These are phyloP conservation scores for Harpagifer antarcticus DNA, from an alignment of 2,797 vertebrate species.

Conservation along the genomic window DNA sequence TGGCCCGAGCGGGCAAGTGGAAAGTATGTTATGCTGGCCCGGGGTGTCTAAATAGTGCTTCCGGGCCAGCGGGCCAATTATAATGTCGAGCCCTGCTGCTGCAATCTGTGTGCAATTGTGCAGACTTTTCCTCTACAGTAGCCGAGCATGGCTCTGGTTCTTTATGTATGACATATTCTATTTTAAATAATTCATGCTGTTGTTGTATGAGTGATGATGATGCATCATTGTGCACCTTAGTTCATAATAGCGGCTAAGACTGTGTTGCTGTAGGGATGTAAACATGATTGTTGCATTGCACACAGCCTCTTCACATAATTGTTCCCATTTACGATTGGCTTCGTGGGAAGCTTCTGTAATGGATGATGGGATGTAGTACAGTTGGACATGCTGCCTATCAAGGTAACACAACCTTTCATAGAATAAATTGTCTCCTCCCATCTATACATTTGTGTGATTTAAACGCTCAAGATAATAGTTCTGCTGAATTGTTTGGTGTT, in stretches of 20 bases:
- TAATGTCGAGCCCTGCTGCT: too few species aligned
- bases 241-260: conserved; percentile 12
- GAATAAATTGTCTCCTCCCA: background rate
- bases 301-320: conserved; percentile 10
- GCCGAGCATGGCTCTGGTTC: background rate
- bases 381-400: conserved; percentile 7
- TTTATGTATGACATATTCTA: background rate
- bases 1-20: too few species aligned
- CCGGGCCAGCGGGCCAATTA: too few species aligned
- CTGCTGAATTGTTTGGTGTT: conserved; percentile 1
- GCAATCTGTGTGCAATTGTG: background rate
- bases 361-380: background rate
- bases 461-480: conserved; percentile 2
- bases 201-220: background rate
- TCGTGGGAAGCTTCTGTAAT: conserved; percentile 3
- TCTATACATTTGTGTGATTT: conserved; percentile 3
- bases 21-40: too few species aligned
- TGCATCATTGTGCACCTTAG: conserved; percentile 8
- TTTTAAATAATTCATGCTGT: background rate
- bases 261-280: conserved; percentile 15
- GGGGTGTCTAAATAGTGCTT: too few species aligned
- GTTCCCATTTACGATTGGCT: conserved; percentile 19
- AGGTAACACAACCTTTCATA: background rate
- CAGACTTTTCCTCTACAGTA: background rate
- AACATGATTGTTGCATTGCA: conserved; percentile 20